A percentile compares a stretch with the other conserved stretches of the same genome.
These are phyloP conservation scores for Cliona cf. orientalis DNA, from an alignment of 37 sponge, comb jelly and placozoan species.

Conservation along the genomic window DNA sequence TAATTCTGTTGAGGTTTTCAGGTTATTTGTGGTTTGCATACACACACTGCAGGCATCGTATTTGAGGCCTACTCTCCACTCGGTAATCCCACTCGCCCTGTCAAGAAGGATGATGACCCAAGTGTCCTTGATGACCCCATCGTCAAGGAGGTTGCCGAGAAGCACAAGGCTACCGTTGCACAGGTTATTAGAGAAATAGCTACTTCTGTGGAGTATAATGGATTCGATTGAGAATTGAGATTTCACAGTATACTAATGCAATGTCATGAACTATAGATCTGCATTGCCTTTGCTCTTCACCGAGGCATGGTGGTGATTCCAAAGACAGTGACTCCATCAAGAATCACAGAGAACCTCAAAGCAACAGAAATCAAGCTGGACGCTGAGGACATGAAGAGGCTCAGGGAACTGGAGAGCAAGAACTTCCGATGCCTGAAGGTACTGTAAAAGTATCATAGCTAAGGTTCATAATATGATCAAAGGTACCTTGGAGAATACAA, in stretches of 20 bases:
- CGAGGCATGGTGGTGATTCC: slow-evolving; percentile 78
- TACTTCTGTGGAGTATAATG: too few species aligned
- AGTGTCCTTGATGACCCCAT: slow-evolving; percentile 69
- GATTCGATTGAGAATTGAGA: too few species aligned
- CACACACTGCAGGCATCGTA: slow-evolving; percentile 71
- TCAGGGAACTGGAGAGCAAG: too few species aligned
- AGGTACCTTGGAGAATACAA: too few species aligned
- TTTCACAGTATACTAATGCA: neutral
- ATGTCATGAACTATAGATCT: slow-evolving; percentile 11
- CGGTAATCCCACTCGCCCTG: slow-evolving; percentile 75
- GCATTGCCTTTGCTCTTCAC: slow-evolving; percentile 73
- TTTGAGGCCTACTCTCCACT: slow-evolving; percentile 87
- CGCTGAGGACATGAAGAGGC: slow-evolving; percentile 78
- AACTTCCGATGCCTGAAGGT: too few species aligned
- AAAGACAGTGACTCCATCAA: slow-evolving; percentile 77
- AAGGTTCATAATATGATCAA: too few species aligned
- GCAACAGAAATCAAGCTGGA: slow-evolving; percentile 69
- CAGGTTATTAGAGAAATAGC: too few species aligned
- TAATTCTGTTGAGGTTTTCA: too few species aligned
- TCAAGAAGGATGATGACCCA: slow-evolving; percentile 32
- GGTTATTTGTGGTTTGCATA: too few species aligned
- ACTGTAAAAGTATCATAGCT: too few species aligned
- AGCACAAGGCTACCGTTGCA: slow-evolving; percentile 67
- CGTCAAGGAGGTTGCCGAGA: slow-evolving; percentile 64
- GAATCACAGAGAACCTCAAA: slow-evolving; percentile 79